Base-by-base conservation (phyloP, 2,113 vertebrate species). In the Sphaerodactylus townsendi region DNA sequence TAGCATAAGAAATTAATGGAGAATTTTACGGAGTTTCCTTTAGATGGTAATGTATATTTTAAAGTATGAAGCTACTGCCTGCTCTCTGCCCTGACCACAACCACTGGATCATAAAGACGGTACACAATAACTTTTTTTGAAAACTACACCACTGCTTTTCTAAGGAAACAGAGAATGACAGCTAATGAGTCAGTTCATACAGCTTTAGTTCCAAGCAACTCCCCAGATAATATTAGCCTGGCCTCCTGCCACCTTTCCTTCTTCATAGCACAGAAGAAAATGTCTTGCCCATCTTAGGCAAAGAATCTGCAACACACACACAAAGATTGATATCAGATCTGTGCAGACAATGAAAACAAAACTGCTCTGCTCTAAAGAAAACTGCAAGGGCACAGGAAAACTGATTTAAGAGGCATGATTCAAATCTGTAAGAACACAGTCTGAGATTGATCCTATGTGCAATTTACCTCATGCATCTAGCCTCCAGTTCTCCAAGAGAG, bases 251-350 rank as follows among this genome's bases (percentile, higher is more conserved):
- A 74, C 75, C 86, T 82, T 11, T 64, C 81, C 79, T 56, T n/a
- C 53, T 91, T 88, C 28, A 79, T 64, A 77, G 65, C 25, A 78
- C 79, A 68, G 69, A 74, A 87, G 69, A 86, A 94, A 90, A 93
- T 7, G 44, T 56, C 75, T 83, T 70, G 91, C 71, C 82, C 87
- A 90, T 79, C 81, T 84, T 87, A 33, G 77, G 71, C 15, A 90
- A 90, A 87, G 85, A 69, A 56, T 92, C 77, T 82, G 66, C 48
- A 85, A 85, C 75, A 85, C 83, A 50, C 59, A 86, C 85, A 69
- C 82, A 81, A 88, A 79, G 79, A 84, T 74, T 86, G 88, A 19
- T 82, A 85, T 4, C 87, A 77, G 68, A 91, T 88, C 23, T 53
- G 19, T n/a, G 25, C 62, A 68, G 75, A 21, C 28, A 62, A 79